A percentile compares a stretch with the other conserved stretches of the same genome.
These are phyloP conservation scores for Dipus sagitta DNA, from an alignment of 2,797 vertebrate genomes.

Conservation along the genomic window DNA sequence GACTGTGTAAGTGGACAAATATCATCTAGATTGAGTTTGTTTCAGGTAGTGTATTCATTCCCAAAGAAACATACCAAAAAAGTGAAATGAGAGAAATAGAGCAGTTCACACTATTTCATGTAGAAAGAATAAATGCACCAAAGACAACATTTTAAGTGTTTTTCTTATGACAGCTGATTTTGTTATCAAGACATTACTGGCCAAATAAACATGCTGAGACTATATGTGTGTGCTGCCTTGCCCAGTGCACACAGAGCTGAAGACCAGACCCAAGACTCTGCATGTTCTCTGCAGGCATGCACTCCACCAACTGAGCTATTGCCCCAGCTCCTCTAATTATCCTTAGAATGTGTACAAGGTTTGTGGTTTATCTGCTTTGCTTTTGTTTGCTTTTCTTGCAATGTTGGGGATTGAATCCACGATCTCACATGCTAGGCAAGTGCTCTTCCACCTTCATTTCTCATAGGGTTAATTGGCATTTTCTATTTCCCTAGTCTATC, in stretches of 20 bases:
- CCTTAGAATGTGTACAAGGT: not conserved
- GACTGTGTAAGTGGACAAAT: not conserved
- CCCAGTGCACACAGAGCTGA: not conserved
- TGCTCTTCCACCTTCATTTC: not conserved
- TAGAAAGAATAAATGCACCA: conserved; percentile 37
- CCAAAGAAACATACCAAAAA: conserved; percentile 55
- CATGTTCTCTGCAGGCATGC: not conserved
- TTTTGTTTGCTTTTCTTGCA: not conserved
- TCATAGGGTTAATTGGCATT: conserved; percentile 22
- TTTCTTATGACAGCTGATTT: conserved; percentile 32
- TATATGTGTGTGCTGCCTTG: not conserved
- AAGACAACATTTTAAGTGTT: conserved; percentile 45
- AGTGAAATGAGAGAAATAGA: conserved; percentile 40
- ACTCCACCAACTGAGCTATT: not conserved
- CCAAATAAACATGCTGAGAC: not conserved
- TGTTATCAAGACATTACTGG: not conserved
- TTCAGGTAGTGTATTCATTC: conserved; percentile 1
- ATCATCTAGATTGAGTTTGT: conserved; percentile 16
- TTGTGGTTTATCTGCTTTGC: not conserved
- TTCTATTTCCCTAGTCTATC: not conserved
- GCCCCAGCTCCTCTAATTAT: not conserved
- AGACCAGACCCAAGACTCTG: not conserved
- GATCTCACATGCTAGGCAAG: not conserved
- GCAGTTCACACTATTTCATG: not conserved
- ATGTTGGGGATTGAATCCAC: not conserved